Evolutionary conservation across 2,888 invertebrate genomes (phyloP).

Genomic region (Drosophila suboccidentalis): DNA sequence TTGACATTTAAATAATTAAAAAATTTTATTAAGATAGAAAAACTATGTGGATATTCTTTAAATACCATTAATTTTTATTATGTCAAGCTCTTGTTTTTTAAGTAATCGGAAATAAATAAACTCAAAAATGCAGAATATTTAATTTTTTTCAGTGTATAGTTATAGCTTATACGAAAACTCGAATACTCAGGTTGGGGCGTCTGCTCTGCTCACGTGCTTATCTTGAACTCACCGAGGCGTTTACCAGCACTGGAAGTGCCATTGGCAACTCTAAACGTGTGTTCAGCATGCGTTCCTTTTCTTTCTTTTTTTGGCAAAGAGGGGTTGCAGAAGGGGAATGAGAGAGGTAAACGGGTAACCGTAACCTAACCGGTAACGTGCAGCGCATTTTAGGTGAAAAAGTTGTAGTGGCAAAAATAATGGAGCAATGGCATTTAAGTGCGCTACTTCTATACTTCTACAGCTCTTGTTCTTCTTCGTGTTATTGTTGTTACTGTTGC

Average conservation of each 20-base stretch:
- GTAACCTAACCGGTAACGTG: conserved; percentile 61
- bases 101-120: too few relatives aligned
- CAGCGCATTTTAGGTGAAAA: conserved; percentile 74
- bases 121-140: too few relatives aligned
- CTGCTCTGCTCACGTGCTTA: conserved; percentile 75
- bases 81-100: too few relatives aligned
- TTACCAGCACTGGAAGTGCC: conserved; percentile 54
- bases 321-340: neutral
- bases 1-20: too few relatives aligned
- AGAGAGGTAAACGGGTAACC: conserved; percentile 1
- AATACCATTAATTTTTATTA: too few relatives aligned
- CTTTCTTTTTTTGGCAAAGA: conserved; percentile 28
- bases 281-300: conserved; percentile 39
- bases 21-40: too few relatives aligned
- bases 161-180: conserved; percentile 12
- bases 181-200: conserved; percentile 9
- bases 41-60: too few relatives aligned
- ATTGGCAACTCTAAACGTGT: conserved; percentile 42
- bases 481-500: neutral
- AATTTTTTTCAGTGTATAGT: neutral
- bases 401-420: conserved; percentile 79
- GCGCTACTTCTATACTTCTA: conserved; percentile 50
- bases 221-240: conserved; percentile 65
- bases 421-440: conserved; percentile 70
- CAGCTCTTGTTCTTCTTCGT: neutral